Evolutionary conservation across 2,888 invertebrate genomes (phyloP), one percentile per base, ranked within the genome.

Genomic region (Caenorhabditis auriculariae): DNA sequence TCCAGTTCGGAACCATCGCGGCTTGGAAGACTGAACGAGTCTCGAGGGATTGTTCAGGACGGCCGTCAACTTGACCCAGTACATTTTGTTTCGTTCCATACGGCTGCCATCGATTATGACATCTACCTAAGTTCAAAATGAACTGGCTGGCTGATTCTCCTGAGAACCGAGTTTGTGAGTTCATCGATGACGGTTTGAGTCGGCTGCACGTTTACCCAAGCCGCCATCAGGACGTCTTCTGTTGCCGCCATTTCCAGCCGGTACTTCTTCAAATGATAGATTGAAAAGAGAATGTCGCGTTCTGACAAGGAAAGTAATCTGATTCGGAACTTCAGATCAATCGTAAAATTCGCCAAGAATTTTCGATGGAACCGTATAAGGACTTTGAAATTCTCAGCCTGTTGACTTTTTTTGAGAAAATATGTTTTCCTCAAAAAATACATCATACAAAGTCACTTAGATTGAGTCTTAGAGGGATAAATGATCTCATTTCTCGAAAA

Each of bases 11-110:
- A 71, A 57, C 57, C 63, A 55, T 45, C 63, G 52, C 0, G 71
- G 71, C 39, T 71, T 71, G 3, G 71, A 71, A n/a, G 67, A 57
- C 35, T 66, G 71, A 39, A 68, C 46, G 15, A 60, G 51, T 44
- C 71, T 54, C 12, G 66, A 42, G 2, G 63, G 66, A 29, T 68
- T 63, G 19, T 48, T 54, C 42, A 68, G 19, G 24, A 48, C 44
- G 15, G 64, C 63, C 4, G 71, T 62, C 46, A 66, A 57, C 23
- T 66, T 62, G 26, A 72, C 54, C 72, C 72, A 72, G 38, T 72
- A 69, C 52, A 61, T 63, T 35, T 50, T 50, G 45, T 61, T 61
- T 19, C 48, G 57, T 23, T 60, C 51, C 32, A 72, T 42, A 5
- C 53, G 47, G 35, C 54, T 52, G 4, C 68, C 66, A 32, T 58